Base-by-base conservation (phyloP, 2,113 vertebrate genomes). In the Macaca mulatta region DNA sequence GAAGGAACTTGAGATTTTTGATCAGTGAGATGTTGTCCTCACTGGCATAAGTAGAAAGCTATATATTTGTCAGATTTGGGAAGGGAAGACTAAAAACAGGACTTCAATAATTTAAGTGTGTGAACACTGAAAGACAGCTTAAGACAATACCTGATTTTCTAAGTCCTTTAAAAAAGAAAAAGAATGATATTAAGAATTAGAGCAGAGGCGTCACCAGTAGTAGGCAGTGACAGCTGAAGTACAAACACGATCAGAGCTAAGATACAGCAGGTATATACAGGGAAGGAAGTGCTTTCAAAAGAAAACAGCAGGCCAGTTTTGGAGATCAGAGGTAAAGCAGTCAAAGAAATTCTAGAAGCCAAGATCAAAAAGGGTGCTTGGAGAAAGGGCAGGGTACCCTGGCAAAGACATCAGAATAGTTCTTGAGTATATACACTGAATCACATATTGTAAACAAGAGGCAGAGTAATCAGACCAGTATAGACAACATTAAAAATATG, bases 261-360 rank as follows among this genome's bases (percentile, higher is more conserved):
- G 89, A 90, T 18, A 70, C 0, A 50, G 74, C 55, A 85, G 72
- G 45, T 38, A 55, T 2, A 72, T 11, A 92, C 10, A 69, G 81
- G 57, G 80, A 94, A 96, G 75, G 75, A 96, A 96, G 90, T 83
- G 13, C 72, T 96, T 96, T 86, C 40, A 83, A 93, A 97, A 87
- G 67, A 93, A 93, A 86, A 93, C 23, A 96, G 79, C 55, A 83
- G 70, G 90, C 59, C 70, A 94, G 18, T 23, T 87, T 45, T 7
- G 75, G 86, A 96, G 87, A 90, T 77, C 89, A 97, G 84, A 87
- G 64, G 84, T 70, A 94, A 87, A 59, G 18, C 18, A 96, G 55
- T 78, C 90, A 95, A 89, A 93, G 92, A 96, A 88, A 96, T 90
- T 88, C 79, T 88, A 97, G 94, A 92, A 93, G 57, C 45, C 70